Evolutionary conservation across 2,888 invertebrate species (phyloP).

Genomic region (Chirona hameri): DNA sequence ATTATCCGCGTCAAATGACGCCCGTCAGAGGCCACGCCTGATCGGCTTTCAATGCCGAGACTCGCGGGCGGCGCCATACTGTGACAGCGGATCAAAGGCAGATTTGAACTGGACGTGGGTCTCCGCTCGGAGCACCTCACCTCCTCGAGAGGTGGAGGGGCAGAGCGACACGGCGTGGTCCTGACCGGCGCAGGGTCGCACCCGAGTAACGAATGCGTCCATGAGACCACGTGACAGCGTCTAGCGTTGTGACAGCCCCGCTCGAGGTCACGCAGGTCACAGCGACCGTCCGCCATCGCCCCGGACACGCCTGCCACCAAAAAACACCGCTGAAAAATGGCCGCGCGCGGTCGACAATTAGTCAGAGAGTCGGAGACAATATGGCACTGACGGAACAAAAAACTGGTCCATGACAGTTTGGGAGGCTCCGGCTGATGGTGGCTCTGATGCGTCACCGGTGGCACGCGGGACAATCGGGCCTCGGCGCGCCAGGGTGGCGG

Average conservation of each 20-base stretch:
- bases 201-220: too few relatives aligned
- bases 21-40: background rate
- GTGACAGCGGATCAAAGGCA: too few relatives aligned
- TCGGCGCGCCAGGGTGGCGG: background rate
- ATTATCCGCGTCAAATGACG: background rate
- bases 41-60: background rate
- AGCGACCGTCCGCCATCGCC: background rate
- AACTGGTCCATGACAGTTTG: background rate
- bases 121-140: too few relatives aligned
- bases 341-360: background rate
- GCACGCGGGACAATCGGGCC: background rate
- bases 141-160: too few relatives aligned
- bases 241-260: too few relatives aligned
- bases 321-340: background rate
- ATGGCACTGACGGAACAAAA: background rate
- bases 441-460: background rate
- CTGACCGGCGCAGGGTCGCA: too few relatives aligned
- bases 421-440: background rate
- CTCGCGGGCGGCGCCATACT: too few relatives aligned
- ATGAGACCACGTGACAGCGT: too few relatives aligned
- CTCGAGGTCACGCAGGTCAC: too few relatives aligned
- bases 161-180: too few relatives aligned
- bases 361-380: background rate
- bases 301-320: background rate
- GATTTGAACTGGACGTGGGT: too few relatives aligned